Evolutionary conservation across 2,113 vertebrate species (phyloP), one percentile per base, ranked within the genome.

Genomic region (Lepus americanus): DNA sequence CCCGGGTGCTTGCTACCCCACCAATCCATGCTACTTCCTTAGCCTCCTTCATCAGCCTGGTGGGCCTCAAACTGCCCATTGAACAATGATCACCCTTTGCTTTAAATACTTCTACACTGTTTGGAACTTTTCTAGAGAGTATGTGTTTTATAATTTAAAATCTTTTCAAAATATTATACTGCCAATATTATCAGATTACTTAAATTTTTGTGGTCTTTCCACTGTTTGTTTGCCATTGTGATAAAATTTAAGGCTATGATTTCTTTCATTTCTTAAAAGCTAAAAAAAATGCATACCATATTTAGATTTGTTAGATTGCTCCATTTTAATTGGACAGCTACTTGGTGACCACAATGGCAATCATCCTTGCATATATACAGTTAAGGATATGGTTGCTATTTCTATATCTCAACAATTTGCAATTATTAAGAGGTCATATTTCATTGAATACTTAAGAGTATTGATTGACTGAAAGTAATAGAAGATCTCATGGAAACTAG

Each of bases 241-340:
- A 55, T 22, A 29, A 90, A 87, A 69, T 55, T 63, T 44, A 76
- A 93, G 69, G n/a, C 31, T 64, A 31, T 49, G 87, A 82, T 55
- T 90, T 87, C 44, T 90, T 87, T 31, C 10, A 82, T 36, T 93
- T 86, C 59, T 95, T 95, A 69, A 17, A 53, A 91, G 20, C 17
- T 69, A 25, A 90, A 64, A 64, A 90, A 81, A 51, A 66, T 31
- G 64, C 49, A 64, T 55, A 39, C 63, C n/a, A 82, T 90, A 87
- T 87, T 70, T n/a, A 31, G 27, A 92, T 10, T 87, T 19, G n/a
- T 55, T 82, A 25, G 44, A 87, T 77, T 90, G 76, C 76, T 93
- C 59, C 51, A 74, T 61, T 89, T 66, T 61, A 86, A 76, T n/a
- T 90, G 59, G 53, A 69, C 70, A 69, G 63, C 63, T 64, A 72